phyloP scores from a whole-genome alignment of 2,888 invertebrate genomes.

The Petrolisthes cinctipes region DNA sequence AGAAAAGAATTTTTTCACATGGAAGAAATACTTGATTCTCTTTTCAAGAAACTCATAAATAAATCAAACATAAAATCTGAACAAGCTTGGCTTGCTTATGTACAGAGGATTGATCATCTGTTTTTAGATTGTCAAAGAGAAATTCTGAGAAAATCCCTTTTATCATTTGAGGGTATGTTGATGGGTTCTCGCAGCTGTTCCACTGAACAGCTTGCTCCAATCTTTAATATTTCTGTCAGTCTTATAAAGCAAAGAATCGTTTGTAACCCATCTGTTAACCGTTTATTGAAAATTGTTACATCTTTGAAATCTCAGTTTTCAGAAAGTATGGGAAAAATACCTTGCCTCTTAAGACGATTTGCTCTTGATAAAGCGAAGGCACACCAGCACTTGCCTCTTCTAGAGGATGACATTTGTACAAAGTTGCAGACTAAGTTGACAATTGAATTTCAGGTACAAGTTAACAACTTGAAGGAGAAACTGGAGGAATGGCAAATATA shows the following conservation, averaged over 20 bases:
- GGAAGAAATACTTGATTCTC: constrained; percentile 51
- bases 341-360: constrained; percentile 56
- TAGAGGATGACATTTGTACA: constrained; percentile 47
- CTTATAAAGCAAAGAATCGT: constrained; percentile 52
- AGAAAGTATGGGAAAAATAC: constrained; percentile 48
- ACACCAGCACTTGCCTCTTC: constrained; percentile 43
- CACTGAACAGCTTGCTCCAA: constrained; percentile 39
- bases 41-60: constrained; percentile 49
- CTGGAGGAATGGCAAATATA: constrained; percentile 53
- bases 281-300: constrained; percentile 37
- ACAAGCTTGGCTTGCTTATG: constrained; percentile 54
- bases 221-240: constrained; percentile 48
- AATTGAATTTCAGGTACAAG: constrained; percentile 46
- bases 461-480: constrained; percentile 39
- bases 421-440: constrained; percentile 51
- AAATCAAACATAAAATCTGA: constrained; percentile 21
- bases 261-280: constrained; percentile 56
- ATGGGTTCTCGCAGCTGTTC: constrained; percentile 52
- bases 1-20: constrained; percentile 35
- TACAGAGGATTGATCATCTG: constrained; percentile 56
- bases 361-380: constrained; percentile 42
- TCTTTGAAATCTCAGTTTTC: constrained; percentile 45
- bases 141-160: constrained; percentile 52
- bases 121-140: constrained; percentile 58
- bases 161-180: constrained; percentile 61